phyloP scores from a whole-genome alignment of 2,113 vertebrate species.

The Heterochromis multidens region DNA sequence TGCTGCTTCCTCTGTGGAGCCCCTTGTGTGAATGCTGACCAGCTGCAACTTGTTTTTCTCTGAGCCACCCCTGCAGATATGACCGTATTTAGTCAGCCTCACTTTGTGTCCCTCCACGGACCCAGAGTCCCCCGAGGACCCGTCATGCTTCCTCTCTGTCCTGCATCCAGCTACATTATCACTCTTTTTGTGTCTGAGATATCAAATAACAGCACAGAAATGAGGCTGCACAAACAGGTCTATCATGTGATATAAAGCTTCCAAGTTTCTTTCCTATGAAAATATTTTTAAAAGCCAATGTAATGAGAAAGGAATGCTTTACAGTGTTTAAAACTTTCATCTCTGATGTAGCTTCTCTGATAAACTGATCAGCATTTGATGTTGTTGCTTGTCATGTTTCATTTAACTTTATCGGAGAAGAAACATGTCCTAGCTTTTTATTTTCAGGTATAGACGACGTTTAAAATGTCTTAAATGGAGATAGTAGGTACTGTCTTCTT shows the following conservation, averaged over 20 bases:
- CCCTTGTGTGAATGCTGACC: constrained; percentile 50
- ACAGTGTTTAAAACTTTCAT: not conserved
- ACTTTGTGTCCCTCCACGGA: not conserved
- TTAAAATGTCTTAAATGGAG: constrained; percentile 45
- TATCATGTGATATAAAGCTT: not conserved
- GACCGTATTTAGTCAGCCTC: constrained; percentile 59
- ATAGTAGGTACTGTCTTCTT: constrained; percentile 33
- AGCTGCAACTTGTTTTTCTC: constrained; percentile 67
- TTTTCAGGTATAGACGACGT: constrained; percentile 63
- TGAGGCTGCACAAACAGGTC: not conserved
- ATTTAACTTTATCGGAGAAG: not conserved
- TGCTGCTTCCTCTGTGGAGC: constrained; percentile 58
- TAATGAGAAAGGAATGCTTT: not conserved
- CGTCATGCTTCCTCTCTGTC: not conserved
- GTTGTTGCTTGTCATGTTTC: not conserved
- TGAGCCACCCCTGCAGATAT: constrained; percentile 43
- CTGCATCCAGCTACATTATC: not conserved
- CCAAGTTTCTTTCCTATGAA: not conserved
- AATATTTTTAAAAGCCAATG: not conserved
- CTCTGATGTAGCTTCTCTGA: not conserved
- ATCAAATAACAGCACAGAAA: not conserved
- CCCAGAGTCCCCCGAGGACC: constrained; percentile 5
- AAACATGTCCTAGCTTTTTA: constrained; percentile 58
- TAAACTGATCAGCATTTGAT: not conserved
- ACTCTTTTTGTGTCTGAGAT: not conserved